These are phyloP conservation scores for Tupaia chinensis DNA, from an alignment of 2,113 vertebrate genomes.

Conservation along the genomic window DNA sequence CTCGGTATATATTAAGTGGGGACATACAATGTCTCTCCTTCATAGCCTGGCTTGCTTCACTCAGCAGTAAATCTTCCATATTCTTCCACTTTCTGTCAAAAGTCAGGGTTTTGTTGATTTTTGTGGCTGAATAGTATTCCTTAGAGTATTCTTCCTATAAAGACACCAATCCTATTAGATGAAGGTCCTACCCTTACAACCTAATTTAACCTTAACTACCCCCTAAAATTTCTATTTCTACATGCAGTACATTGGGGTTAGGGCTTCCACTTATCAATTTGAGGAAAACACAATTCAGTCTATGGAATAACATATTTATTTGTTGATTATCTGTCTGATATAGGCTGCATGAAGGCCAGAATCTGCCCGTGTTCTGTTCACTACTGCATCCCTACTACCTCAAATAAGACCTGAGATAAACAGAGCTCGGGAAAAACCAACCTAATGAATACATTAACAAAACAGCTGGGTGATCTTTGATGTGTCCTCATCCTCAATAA, in stretches of 20 bases:
- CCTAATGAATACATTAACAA: neutral
- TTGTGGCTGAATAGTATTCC: too few relatives aligned
- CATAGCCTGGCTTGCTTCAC: too few relatives aligned
- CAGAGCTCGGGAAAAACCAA: neutral
- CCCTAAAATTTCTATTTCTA: neutral
- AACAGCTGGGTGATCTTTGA: neutral
- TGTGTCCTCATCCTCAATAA: neutral
- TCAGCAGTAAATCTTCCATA: too few relatives aligned
- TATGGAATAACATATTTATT: neutral
- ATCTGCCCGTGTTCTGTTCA: neutral
- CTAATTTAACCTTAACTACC: neutral
- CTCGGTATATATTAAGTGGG: too few relatives aligned
- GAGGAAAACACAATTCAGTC: neutral
- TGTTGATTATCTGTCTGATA: neutral
- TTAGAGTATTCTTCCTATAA: neutral
- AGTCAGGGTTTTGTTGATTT: too few relatives aligned
- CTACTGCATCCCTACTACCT: neutral
- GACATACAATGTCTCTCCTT: too few relatives aligned
- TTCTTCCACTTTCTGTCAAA: too few relatives aligned
- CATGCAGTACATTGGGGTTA: neutral
- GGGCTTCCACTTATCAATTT: neutral
- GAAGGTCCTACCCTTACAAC: neutral
- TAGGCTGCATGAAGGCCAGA: neutral
- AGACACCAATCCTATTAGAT: neutral
- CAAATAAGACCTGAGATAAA: neutral